phyloP scores from a whole-genome alignment of 2,113 vertebrate species.

The Haplochromis burtoni region DNA sequence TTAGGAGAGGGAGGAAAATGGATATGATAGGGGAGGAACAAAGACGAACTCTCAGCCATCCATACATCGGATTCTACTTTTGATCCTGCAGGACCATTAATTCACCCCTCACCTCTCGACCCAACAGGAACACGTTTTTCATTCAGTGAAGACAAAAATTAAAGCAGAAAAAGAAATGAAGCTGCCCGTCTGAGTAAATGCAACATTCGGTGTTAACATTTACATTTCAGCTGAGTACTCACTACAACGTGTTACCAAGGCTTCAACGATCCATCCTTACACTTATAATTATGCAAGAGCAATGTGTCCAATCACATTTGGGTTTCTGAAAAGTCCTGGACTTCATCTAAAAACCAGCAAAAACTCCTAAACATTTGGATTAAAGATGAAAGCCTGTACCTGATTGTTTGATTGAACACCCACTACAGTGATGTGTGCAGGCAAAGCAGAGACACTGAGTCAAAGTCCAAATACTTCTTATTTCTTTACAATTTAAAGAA shows the following conservation, averaged over 20 bases:
- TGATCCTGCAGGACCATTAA: neutral
- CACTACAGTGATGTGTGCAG: accelerated
- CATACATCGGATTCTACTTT: neutral
- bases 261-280: neutral
- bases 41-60: neutral
- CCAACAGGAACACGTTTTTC: neutral
- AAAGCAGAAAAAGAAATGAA: neutral
- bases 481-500: neutral
- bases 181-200: neutral
- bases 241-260: neutral
- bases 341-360: neutral
- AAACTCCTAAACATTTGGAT: neutral
- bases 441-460: neutral
- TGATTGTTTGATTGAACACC: accelerated
- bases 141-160: neutral
- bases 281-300: neutral
- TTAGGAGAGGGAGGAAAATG: neutral
- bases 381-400: neutral
- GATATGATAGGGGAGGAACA: neutral
- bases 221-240: neutral
- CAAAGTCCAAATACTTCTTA: neutral
- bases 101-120: neutral
- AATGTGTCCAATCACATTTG: accelerated
- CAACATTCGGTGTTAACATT: neutral
- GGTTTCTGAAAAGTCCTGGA: accelerated